phyloP scores from a whole-genome alignment of 2,797 vertebrate species.

The Sarcophilus harrisii region DNA sequence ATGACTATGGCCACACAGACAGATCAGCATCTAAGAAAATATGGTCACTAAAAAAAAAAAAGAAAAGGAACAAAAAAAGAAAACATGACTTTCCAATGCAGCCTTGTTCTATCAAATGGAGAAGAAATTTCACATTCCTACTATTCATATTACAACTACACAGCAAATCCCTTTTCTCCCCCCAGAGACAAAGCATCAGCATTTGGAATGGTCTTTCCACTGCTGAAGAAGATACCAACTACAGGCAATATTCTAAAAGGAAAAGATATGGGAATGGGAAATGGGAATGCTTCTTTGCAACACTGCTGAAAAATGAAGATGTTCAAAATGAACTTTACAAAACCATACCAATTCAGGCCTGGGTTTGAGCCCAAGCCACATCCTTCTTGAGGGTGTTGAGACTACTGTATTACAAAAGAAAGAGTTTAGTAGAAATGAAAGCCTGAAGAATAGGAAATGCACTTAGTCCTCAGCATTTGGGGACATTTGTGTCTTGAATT shows the following conservation, averaged over 20 bases:
- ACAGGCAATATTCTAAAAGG: conserved; percentile 24
- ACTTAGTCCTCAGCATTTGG: conserved; percentile 73
- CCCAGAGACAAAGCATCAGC: conserved; percentile 2
- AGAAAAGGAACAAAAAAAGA: conserved; percentile 1
- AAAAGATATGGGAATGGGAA: conserved; percentile 27
- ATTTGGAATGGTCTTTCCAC: conserved; percentile 7
- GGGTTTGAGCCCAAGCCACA: conserved; percentile 3
- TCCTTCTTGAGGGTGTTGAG: conserved; percentile 25
- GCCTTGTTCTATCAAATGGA: not conserved
- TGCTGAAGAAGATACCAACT: conserved; percentile 41
- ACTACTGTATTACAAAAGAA: conserved; percentile 55
- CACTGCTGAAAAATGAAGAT: conserved; percentile 49
- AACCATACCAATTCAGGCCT: conserved; percentile 27
- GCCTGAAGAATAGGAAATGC: conserved; percentile 51
- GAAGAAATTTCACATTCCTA: conserved; percentile 19
- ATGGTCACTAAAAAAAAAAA: conserved; percentile 17
- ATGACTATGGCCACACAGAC: conserved; percentile 4
- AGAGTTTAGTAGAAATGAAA: conserved; percentile 56
- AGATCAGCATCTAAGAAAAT: conserved; percentile 26
- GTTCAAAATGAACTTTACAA: conserved; percentile 45
- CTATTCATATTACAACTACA: not conserved
- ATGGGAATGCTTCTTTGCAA: conserved; percentile 35
- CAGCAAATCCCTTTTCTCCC: conserved; percentile 16
- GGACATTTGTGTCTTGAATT: conserved; percentile 70
- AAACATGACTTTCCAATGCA: conserved; percentile 28